Conservation (phyloP, 2,888 invertebrate genomes). For the Lypha dubia region DNA sequence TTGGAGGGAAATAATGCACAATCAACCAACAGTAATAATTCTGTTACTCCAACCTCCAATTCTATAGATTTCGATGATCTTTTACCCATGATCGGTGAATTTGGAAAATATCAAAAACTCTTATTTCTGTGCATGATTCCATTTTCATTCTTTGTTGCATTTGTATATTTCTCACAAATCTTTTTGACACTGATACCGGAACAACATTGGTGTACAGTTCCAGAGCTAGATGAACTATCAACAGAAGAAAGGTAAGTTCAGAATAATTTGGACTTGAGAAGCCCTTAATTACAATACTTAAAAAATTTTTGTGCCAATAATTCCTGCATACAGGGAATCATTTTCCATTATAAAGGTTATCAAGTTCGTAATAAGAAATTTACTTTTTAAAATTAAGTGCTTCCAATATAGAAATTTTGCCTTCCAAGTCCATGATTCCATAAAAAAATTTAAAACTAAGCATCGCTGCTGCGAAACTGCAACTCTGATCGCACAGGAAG, state of each 20-base stretch:
- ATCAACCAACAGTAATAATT: conserved; percentile 65
- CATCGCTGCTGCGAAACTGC: no score
- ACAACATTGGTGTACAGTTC: conserved; percentile 91
- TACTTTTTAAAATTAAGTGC: no score
- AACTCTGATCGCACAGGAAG: background rate
- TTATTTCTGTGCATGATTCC: conserved; percentile 93
- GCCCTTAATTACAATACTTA: no score
- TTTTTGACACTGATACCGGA: conserved; percentile 93
- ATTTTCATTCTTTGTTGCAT: conserved; percentile 93
- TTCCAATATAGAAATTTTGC: no score
- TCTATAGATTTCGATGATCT: conserved; percentile 91
- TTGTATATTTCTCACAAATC: conserved; percentile 95
- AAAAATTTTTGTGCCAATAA: no score
- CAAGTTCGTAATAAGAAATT: no score
- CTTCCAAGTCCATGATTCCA: no score
- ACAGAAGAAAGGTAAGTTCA: conserved; percentile 87
- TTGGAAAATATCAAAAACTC: conserved; percentile 92
- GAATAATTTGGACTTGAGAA: background rate
- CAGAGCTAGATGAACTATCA: conserved; percentile 84
- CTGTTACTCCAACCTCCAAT: conserved; percentile 65
- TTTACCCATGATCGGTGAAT: conserved; percentile 92
- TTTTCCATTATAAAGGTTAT: no score
- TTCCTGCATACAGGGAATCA: no score
- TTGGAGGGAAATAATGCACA: conserved; percentile 72
- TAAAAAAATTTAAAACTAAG: no score